Conservation (phyloP, 2,888 invertebrate genomes). For the Papilio demoleus region DNA sequence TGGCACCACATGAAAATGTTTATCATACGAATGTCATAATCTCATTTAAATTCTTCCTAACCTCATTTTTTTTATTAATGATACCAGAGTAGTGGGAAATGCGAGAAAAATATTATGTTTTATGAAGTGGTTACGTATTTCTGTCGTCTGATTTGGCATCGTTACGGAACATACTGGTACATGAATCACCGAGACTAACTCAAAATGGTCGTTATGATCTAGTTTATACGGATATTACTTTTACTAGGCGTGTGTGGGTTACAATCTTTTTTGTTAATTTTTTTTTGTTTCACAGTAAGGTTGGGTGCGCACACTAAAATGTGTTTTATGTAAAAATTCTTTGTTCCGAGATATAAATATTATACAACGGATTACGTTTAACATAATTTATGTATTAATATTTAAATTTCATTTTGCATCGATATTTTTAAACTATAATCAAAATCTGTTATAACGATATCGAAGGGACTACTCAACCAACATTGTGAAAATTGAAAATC, state of each 20-base stretch:
- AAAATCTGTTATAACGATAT: not conserved
- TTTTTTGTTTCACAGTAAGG: conserved; percentile 46
- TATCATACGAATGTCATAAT: too few species aligned
- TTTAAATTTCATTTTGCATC: too few species aligned
- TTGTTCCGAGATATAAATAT: not conserved
- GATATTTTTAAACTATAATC: too few species aligned
- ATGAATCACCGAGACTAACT: conserved; percentile 50
- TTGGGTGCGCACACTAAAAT: not conserved
- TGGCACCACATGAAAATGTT: too few species aligned
- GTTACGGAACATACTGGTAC: conserved; percentile 48
- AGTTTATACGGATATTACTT: conserved; percentile 42
- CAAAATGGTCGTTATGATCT: conserved; percentile 49
- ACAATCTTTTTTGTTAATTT: conserved; percentile 45
- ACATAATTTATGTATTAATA: too few species aligned
- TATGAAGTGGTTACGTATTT: conserved; percentile 55
- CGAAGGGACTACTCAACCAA: too few species aligned
- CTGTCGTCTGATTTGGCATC: conserved; percentile 45
- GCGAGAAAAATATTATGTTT: not conserved
- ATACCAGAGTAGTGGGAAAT: not conserved
- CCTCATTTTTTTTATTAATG: not conserved
- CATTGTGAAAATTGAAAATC: too few species aligned
- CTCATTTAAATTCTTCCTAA: too few species aligned
- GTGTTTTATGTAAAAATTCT: not conserved
- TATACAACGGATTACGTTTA: not conserved
- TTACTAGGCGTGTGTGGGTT: conserved; percentile 29